Conservation (phyloP, 2,888 invertebrate genomes). For the Lasioglossum calceatum region DNA sequence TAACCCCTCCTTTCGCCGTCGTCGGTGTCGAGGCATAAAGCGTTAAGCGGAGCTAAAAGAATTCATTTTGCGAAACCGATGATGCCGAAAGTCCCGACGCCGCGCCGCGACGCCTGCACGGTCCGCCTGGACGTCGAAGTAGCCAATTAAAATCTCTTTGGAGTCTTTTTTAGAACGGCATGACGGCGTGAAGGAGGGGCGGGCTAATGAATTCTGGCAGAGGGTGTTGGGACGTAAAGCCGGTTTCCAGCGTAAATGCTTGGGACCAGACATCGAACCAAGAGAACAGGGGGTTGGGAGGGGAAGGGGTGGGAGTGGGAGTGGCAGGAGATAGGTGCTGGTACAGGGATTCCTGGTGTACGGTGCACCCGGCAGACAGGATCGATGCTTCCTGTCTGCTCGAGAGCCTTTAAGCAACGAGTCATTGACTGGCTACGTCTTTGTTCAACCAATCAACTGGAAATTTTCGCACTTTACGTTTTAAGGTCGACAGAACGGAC, state of each 20-base stretch:
- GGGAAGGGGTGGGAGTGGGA: background rate
- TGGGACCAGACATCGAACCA: constrained; percentile 52
- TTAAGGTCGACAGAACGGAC: constrained; percentile 37
- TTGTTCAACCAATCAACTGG: constrained; percentile 61
- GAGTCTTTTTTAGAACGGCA: constrained; percentile 67
- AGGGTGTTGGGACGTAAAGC: constrained; percentile 72
- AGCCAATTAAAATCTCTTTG: constrained; percentile 78
- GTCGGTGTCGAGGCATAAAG: background rate
- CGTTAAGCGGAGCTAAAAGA: constrained; percentile 29
- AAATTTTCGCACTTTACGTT: constrained; percentile 63
- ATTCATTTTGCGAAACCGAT: constrained; percentile 45
- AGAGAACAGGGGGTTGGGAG: constrained; percentile 13
- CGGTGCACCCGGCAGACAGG: constrained; percentile 68
- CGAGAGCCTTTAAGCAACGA: constrained; percentile 65
- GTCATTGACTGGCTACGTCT: constrained; percentile 64
- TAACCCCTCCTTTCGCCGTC: background rate
- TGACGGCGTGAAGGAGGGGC: constrained; percentile 49
- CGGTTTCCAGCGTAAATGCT: constrained; percentile 68
- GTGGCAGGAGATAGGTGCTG: constrained; percentile 19
- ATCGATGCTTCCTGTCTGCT: constrained; percentile 74
- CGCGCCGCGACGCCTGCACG: constrained; percentile 49
- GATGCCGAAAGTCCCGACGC: constrained; percentile 40
- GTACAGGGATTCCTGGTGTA: constrained; percentile 69
- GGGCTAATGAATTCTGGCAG: constrained; percentile 73
- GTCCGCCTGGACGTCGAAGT: constrained; percentile 64